Conservation (phyloP, 2,888 invertebrate genomes). For the Diarsia dahlii region DNA sequence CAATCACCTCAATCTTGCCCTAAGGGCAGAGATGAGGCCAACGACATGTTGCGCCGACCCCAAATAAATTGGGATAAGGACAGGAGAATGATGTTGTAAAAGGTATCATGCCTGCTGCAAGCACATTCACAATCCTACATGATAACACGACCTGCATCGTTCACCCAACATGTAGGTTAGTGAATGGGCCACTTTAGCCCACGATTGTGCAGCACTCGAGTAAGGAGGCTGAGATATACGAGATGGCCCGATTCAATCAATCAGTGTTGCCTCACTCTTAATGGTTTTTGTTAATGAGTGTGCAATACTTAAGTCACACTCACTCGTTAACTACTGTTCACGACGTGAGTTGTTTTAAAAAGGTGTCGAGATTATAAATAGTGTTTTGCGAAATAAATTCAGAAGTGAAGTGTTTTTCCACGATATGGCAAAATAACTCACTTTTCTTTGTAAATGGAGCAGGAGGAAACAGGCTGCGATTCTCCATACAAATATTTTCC, state of each 20-base stretch:
- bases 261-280: constrained; percentile 60
- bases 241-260: constrained; percentile 62
- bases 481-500: too few relatives aligned
- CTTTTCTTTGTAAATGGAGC: too few relatives aligned
- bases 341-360: constrained; percentile 1
- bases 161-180: constrained; percentile 39
- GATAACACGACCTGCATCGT: constrained; percentile 13
- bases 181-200: constrained; percentile 44
- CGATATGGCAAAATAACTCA: neutral
- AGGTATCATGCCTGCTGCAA: neutral
- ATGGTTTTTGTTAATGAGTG: constrained; percentile 63
- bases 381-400: neutral
- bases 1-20: too few relatives aligned
- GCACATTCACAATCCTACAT: constrained; percentile 7
- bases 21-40: too few relatives aligned
- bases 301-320: constrained; percentile 30
- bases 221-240: constrained; percentile 54
- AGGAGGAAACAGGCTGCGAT: too few relatives aligned
- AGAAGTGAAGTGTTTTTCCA: neutral
- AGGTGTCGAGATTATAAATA: neutral
- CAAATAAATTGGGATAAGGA: too few relatives aligned
- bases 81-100: too few relatives aligned
- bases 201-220: constrained; percentile 9
- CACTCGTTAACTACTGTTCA: constrained; percentile 31
- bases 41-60: too few relatives aligned